Base-by-base conservation (phyloP, 2,888 invertebrate species). In the Chymomyza amoena region DNA sequence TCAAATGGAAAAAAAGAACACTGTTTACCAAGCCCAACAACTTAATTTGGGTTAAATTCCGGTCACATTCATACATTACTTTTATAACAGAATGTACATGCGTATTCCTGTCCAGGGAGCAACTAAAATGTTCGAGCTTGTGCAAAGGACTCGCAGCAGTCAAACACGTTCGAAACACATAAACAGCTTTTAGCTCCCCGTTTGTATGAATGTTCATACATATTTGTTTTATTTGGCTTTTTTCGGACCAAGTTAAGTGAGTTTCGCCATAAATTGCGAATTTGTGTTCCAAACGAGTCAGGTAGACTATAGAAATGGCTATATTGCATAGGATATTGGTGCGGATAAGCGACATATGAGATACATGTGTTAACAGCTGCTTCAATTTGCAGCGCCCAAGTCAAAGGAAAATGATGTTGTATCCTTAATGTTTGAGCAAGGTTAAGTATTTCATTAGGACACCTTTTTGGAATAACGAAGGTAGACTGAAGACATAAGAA, bases 91-190 rank as follows among this genome's bases (percentile, higher is more conserved):
- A 25, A 25, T 15, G 61, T 61, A 66, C 61, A 69, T 56, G 61
- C 61, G 64, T 60, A 59, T 64, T 54, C 68, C 60, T 45, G 56
- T 54, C 50, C 72, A 2, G 62, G 64, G 61, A 13, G 2, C 54
- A 54, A 54, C 54, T 83, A 79, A 84, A 81, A 81, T 79, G 84
- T 70, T 68, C 50, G 62, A 72, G 67, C 76, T 78, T 52, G 52
- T 15, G 4, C 4, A 25, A 15, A 20, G 15, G 54, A n/a, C 20
- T n/a, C 54, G 18, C 3, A 6, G 16, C 9, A 20, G 54, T 15
- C n/a, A 69, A 73, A 82, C 85, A 82, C 81, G 81, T 82, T 80
- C 66, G 20, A 82, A 79, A 73, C 79, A 79, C 86, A 83, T 83
- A 85, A 83, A 85, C 81, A 83, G 86, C 86, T 78, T 78, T 72